phyloP scores from a whole-genome alignment of 2,113 vertebrate species.

The Okapia johnstoni region DNA sequence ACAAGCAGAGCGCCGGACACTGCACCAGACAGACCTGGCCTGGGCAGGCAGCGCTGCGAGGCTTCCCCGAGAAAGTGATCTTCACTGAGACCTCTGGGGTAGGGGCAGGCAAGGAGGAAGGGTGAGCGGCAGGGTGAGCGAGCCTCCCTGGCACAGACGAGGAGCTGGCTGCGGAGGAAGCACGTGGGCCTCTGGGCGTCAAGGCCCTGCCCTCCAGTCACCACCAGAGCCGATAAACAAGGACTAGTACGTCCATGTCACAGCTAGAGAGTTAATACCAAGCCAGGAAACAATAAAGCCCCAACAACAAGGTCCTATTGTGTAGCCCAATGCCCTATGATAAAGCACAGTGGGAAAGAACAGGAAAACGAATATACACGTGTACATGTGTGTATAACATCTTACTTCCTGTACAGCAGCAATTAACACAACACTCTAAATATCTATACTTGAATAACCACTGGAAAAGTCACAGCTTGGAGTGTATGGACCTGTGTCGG shows the following conservation, averaged over 20 bases:
- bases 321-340: not conserved
- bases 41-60: fast-evolving
- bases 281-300: fast-evolving
- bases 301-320: not conserved
- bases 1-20: fast-evolving
- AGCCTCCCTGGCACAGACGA: fast-evolving
- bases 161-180: fast-evolving
- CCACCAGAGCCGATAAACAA: fast-evolving
- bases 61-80: not conserved
- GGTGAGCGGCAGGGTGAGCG: fast-evolving
- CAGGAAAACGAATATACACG: not conserved
- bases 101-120: fast-evolving
- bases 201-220: fast-evolving
- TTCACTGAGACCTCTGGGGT: not conserved
- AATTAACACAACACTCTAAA: not conserved
- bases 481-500: not conserved
- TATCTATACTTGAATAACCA: not conserved
- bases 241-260: fast-evolving
- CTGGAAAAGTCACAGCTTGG: not conserved
- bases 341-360: not conserved
- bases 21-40: fast-evolving
- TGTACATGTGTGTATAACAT: fast-evolving
- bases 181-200: fast-evolving
- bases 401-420: not conserved
- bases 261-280: fast-evolving